Base-by-base conservation (phyloP, 2,888 invertebrate species). In the Belgica antarctica region DNA sequence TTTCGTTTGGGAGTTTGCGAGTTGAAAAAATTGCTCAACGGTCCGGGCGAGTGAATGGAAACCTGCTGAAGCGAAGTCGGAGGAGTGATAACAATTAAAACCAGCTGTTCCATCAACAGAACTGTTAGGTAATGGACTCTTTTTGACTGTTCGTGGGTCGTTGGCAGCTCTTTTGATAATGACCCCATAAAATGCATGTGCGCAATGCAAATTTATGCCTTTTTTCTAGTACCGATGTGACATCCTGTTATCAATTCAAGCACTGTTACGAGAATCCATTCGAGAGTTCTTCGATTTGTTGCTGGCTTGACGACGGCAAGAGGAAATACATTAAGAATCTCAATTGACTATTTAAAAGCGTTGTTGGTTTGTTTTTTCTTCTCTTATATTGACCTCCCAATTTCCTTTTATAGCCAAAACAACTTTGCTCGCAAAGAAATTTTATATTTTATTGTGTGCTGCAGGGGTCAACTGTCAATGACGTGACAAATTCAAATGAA, bases 351-450 rank as follows among this genome's bases (percentile, higher is more conserved):
- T 66, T 66, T 66, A 25, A 66, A 52, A 63, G 17, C 15, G 12
- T 47, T 10, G 46, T 47, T 65, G 34, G 24, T 47, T 57, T 7
- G 15, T 66, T 52, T 27, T 47, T 52, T 41, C 24, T 65, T 52
- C 34, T 68, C 34, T 57, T 47, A 27, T 68, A 57, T 68, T 68
- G 68, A 68, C 68, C 68, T 68, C 68, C 57, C 57, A 68, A 68
- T 68, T 68, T 68, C 68, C 68, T 68, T 68, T 68, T 68, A 68
- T 57, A 57, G 57, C 68, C 52, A 68, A 68, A 68, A 68, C 68
- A 68, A 68, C 68, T 68, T 62, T 62, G 34, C 62, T 62, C 62
- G 62, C 62, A 68, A 68, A 41, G 46, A 68, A 68, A 28, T 68
- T 57, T 68, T 17, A 68, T 68, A 68, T 34, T 22, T 68, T 46